Percentiles rank a stretch among this genome's conserved stretches.
These are phyloP conservation scores for Microcebus jonahi DNA, from an alignment of 2,113 vertebrate genomes.

Conservation along the genomic window DNA sequence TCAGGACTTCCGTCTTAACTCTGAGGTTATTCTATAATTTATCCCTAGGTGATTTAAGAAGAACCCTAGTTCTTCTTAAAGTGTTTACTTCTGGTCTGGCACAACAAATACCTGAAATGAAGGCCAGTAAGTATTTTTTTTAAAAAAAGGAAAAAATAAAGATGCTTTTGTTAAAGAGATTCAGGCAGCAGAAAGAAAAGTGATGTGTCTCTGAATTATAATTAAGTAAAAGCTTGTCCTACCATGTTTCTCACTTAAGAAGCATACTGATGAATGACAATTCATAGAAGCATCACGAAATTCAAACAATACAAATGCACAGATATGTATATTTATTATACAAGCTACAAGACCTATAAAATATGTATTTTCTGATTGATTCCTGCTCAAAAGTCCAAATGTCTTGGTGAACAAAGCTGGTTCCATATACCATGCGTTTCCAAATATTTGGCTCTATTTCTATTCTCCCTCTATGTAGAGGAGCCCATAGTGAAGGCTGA, in stretches of 20 bases:
- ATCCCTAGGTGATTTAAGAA: not conserved
- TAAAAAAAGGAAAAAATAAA: not conserved
- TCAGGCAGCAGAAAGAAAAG: not conserved
- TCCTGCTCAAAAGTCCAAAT: not conserved
- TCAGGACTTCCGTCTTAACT: not conserved
- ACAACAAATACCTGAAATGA: constrained; percentile 14
- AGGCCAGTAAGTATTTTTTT: not conserved
- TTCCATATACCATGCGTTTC: not conserved
- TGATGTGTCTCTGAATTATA: constrained; percentile 1
- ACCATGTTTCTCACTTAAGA: not conserved
- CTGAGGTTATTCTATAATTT: constrained; percentile 8
- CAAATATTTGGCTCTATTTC: not conserved
- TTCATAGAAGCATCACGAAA: not conserved
- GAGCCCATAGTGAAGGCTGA: not conserved
- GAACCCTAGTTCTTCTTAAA: not conserved
- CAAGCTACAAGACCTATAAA: not conserved
- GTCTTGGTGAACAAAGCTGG: not conserved
- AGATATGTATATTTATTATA: not conserved
- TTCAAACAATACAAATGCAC: not conserved
- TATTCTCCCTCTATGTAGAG: not conserved
- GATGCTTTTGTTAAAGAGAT: not conserved
- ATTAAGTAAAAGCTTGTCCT: not conserved
- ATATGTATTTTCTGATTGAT: not conserved
- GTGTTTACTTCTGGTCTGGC: constrained; percentile 30
- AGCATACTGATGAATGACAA: not conserved